Conservation (phyloP, 2,797 vertebrate species). For the Bufotes viridis region DNA sequence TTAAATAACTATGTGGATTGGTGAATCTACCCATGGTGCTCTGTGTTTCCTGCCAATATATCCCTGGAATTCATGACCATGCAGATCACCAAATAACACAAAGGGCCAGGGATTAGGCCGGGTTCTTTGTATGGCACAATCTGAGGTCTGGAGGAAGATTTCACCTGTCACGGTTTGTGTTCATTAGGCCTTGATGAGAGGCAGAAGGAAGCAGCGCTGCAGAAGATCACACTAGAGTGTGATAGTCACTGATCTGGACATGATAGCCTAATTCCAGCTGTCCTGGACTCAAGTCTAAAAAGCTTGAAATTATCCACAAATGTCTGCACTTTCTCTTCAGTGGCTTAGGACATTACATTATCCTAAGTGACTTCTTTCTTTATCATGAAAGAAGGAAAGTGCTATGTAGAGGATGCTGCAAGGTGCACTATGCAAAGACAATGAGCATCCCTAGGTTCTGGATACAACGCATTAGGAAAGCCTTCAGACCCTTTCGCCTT, state of each 20-base stretch:
- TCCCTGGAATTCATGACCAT: constrained; percentile 88
- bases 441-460: neutral
- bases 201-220: constrained; percentile 75
- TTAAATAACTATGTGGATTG: constrained; percentile 78
- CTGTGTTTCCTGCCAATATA: constrained; percentile 87
- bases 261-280: constrained; percentile 71
- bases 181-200: constrained; percentile 81
- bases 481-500: too few relatives aligned
- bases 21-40: constrained; percentile 75
- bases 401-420: neutral
- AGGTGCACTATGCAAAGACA: neutral
- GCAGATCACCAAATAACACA: constrained; percentile 87
- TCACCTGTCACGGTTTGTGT: constrained; percentile 89
- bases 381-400: neutral
- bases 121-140: constrained; percentile 82
- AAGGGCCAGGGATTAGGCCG: constrained; percentile 83
- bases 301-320: constrained; percentile 64
- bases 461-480: neutral
- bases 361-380: constrained; percentile 1
- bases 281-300: constrained; percentile 60
- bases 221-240: constrained; percentile 73
- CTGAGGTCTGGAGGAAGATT: constrained; percentile 86
- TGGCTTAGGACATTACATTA: constrained; percentile 17
- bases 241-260: constrained; percentile 75
- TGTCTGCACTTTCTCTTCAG: constrained; percentile 51